A percentile compares a stretch with the other conserved stretches of the same genome.
phyloP scores from a whole-genome alignment of 2,797 vertebrate genomes.

The Siniperca undulata region DNA sequence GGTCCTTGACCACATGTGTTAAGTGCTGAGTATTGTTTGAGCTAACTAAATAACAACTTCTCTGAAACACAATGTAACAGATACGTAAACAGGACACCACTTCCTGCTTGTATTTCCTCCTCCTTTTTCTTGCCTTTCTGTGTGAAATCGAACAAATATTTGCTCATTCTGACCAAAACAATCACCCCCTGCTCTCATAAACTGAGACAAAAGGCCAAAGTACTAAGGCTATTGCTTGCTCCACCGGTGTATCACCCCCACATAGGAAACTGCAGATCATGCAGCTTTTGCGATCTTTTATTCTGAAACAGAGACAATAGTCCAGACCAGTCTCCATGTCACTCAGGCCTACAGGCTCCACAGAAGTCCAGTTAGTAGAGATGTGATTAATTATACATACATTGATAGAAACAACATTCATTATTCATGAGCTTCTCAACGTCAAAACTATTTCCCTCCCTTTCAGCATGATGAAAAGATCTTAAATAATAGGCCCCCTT shows the following conservation, averaged over 20 bases:
- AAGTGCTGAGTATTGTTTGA: constrained; percentile 63
- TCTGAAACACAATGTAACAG: constrained; percentile 78
- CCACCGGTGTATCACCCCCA: constrained; percentile 49
- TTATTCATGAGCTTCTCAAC: constrained; percentile 85
- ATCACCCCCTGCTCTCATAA: constrained; percentile 53
- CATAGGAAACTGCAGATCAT: constrained; percentile 58
- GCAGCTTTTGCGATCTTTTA: constrained; percentile 52
- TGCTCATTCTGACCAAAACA: constrained; percentile 72
- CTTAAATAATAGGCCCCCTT: constrained; percentile 84
- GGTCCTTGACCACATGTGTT: constrained; percentile 60
- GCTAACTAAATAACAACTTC: constrained; percentile 55
- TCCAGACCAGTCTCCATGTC: constrained; percentile 76
- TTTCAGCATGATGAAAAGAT: constrained; percentile 86
- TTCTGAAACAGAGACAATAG: constrained; percentile 70
- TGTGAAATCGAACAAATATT: constrained; percentile 73
- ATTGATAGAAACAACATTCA: constrained; percentile 87
- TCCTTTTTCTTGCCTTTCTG: constrained; percentile 67
- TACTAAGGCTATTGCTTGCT: constrained; percentile 27
- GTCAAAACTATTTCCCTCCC: constrained; percentile 83
- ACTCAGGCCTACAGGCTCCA: constrained; percentile 82
- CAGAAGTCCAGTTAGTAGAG: constrained; percentile 81
- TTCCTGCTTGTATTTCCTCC: constrained; percentile 74
- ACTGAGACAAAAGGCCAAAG: constrained; percentile 35
- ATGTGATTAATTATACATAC: constrained; percentile 89
- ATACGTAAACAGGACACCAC: constrained; percentile 62